A percentile compares a stretch with the other conserved stretches of the same genome.
Evolutionary conservation across 1,140 invertebrate genomes (phyloP).

Genomic region (Drosophila funebris): DNA sequence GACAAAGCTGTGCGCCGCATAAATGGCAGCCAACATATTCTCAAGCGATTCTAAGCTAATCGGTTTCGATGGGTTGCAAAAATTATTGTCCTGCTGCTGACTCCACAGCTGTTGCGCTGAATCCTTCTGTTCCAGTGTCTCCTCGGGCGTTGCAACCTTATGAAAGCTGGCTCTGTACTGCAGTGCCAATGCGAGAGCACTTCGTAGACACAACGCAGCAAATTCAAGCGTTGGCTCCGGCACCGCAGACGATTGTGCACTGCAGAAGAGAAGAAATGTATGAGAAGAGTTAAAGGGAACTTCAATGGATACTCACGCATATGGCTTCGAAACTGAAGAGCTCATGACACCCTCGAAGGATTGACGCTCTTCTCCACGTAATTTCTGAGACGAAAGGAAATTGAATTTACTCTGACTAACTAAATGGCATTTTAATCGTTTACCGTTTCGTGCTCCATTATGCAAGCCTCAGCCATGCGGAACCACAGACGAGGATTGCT

Average conservation of each 20-base stretch:
- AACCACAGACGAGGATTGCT: conserved; percentile 96
- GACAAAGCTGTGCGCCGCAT: conserved; percentile 92
- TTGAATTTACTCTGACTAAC: neutral
- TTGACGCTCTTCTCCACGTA: conserved; percentile 53
- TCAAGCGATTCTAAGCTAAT: conserved; percentile 77
- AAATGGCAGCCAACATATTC: conserved; percentile 88
- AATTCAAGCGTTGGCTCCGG: conserved; percentile 95
- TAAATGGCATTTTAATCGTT: conserved; percentile 25
- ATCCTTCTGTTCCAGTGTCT: conserved; percentile 83
- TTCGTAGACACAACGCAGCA: conserved; percentile 93
- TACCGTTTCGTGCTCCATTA: conserved; percentile 89
- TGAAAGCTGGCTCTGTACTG: conserved; percentile 83
- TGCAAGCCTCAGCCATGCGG: conserved; percentile 96
- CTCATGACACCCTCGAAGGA: conserved; percentile 20
- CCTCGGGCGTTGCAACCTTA: conserved; percentile 61
- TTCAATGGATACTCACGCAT: conserved; percentile 45
- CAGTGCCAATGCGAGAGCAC: conserved; percentile 88
- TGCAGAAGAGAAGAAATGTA: conserved; percentile 74
- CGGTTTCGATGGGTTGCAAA: conserved; percentile 84
- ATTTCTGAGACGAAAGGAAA: conserved; percentile 41
- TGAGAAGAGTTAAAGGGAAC: neutral
- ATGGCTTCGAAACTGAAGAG: conserved; percentile 37
- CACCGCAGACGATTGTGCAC: conserved; percentile 90
- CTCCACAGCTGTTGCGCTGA: conserved; percentile 64
- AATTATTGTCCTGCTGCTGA: conserved; percentile 80